Evolutionary conservation across 2,888 invertebrate genomes (phyloP), one percentile per base, ranked within the genome.

Genomic region (Stenodema calcarata): DNA sequence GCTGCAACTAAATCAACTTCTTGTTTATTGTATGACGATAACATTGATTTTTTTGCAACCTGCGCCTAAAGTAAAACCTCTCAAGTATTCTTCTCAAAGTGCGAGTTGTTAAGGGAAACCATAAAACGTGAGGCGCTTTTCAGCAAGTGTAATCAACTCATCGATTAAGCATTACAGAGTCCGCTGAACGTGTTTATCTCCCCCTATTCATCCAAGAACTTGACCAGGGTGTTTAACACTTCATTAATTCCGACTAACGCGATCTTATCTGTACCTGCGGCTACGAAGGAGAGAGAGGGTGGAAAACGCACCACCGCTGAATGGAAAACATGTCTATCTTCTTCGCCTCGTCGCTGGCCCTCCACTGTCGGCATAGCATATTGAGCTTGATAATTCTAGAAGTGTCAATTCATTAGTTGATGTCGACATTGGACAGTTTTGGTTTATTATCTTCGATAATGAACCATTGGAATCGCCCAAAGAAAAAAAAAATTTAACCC

Each of bases 201-300:
- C n/a, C 54, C 54, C 80, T 54, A 23, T 80, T 80, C 50, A 50
- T 30, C 27, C 80, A 54, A 14, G 47, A 80, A 80, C 80, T 80
- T 80, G 80, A 80, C 80, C 80, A 50, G 80, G 30, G 80, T 80
- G 80, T 80, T 80, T 80, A 80, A 80, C 80, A 54, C 80, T 80
- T 80, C 80, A 80, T 80, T 80, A 80, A 80, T 80, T 80, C 80
- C 41, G 35, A 35, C 35, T 35, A 35, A 35, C 35, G 18, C 41
- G 35, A 41, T 42, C 35, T 76, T 41, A 41, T 41, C 35, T n/a
- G 50, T 18, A n/a, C 16, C 47, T 18, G 50, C 50, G 16, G n/a
- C n/a, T n/a, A 50, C n/a, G 6, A 50, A 9, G 50, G 35, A n/a
- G 44, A 16, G 44, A 44, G 16, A 44, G 44, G n/a, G 50, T 50